Conservation (phyloP, 2,113 vertebrate species). For the Ptilorrhoa leucosticta region DNA sequence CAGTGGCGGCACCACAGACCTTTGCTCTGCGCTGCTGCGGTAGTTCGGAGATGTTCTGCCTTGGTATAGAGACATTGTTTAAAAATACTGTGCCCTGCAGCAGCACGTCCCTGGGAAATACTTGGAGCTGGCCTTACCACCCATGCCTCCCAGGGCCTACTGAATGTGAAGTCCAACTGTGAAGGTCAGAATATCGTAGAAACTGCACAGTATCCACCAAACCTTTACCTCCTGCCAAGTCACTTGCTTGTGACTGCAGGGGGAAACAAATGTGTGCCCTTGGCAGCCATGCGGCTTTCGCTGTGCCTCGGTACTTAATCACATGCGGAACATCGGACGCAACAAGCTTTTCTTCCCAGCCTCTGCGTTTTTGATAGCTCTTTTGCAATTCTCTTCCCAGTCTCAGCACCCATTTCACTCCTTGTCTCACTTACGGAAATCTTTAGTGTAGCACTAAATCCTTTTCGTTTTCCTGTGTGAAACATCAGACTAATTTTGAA, state of each 20-base stretch:
- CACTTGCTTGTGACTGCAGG: background rate
- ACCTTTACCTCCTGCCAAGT: constrained; percentile 25
- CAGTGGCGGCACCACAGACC: fast-evolving
- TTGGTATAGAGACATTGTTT: background rate
- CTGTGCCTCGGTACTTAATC: background rate
- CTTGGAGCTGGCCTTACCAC: background rate
- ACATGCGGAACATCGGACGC: fast-evolving
- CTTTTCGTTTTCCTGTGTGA: background rate
- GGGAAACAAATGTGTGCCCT: background rate
- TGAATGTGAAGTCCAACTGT: fast-evolving
- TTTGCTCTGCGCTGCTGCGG: fast-evolving
- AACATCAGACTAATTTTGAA: background rate
- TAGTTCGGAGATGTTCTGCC: background rate
- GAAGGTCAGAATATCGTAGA: constrained; percentile 33
- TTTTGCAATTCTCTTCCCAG: background rate
- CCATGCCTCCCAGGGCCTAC: background rate
- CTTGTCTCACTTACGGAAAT: background rate
- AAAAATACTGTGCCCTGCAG: background rate
- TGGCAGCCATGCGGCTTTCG: fast-evolving
- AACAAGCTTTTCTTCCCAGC: background rate
- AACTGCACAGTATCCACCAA: background rate
- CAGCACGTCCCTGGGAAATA: background rate
- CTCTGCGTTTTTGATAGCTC: background rate
- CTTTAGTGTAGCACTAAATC: background rate
- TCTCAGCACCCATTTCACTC: background rate